A percentile compares a stretch with the other conserved stretches of the same genome.
Conservation (phyloP, 1,140 invertebrate species). For the Diorhabda carinulata region DNA sequence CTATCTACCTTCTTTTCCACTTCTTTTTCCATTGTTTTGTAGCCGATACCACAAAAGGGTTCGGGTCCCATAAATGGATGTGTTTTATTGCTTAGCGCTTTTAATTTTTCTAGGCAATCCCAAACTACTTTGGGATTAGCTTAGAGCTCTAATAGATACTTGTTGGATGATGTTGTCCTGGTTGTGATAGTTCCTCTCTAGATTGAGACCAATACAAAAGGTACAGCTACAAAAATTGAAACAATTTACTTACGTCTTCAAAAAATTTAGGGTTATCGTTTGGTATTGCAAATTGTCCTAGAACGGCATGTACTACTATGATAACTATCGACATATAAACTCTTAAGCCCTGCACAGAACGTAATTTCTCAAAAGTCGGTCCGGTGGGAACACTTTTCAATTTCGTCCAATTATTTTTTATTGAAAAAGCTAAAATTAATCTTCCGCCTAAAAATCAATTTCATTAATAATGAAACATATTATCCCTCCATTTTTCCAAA, state of each 20-base stretch:
- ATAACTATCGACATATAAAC: slow-evolving; percentile 35
- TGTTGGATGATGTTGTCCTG: too few relatives aligned
- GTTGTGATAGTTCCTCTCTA: too few relatives aligned
- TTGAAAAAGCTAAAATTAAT: slow-evolving; percentile 31
- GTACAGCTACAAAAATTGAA: background rate
- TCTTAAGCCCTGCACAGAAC: slow-evolving; percentile 33
- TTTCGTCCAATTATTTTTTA: slow-evolving; percentile 32
- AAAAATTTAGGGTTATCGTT: slow-evolving; percentile 28
- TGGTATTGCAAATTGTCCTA: slow-evolving; percentile 25
- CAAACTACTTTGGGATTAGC: too few relatives aligned
- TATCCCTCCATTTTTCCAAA: background rate
- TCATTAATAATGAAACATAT: too few relatives aligned
- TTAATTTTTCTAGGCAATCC: too few relatives aligned
- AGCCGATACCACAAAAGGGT: too few relatives aligned
- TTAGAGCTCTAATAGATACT: too few relatives aligned
- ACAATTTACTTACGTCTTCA: slow-evolving; percentile 27
- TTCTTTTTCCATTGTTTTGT: too few relatives aligned
- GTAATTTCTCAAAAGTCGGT: slow-evolving; percentile 25
- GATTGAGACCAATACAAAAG: too few relatives aligned
- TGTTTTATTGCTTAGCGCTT: too few relatives aligned
- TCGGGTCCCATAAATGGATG: too few relatives aligned
- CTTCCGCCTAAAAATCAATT: slow-evolving; percentile 23
- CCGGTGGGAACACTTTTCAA: slow-evolving; percentile 22
- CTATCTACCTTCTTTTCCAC: too few relatives aligned
- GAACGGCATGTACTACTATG: slow-evolving; percentile 30